Conservation (phyloP, 2,888 invertebrate species). For the Epiblema foenella region DNA sequence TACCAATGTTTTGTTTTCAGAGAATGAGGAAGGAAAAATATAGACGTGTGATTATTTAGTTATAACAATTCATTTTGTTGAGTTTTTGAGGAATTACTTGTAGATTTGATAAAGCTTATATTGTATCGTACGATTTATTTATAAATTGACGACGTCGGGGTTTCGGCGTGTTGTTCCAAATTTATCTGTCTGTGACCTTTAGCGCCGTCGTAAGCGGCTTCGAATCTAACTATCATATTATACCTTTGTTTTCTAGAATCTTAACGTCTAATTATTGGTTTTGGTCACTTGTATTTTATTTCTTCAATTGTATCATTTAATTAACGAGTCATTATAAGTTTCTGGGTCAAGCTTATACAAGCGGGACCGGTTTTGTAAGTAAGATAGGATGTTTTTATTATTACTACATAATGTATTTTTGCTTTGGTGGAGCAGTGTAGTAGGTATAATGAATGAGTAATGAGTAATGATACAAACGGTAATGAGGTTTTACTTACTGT, state of each 20-base stretch:
- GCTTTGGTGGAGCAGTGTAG: neutral
- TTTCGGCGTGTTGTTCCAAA: slow-evolving; percentile 22
- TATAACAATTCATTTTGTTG: slow-evolving; percentile 1
- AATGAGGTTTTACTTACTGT: neutral
- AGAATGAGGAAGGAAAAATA: slow-evolving; percentile 49
- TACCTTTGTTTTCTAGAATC: slow-evolving; percentile 9
- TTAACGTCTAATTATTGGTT: neutral
- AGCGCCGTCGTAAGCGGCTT: slow-evolving; percentile 9
- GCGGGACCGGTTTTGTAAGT: slow-evolving; percentile 10
- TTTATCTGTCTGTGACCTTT: slow-evolving; percentile 35
- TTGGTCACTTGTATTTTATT: neutral
- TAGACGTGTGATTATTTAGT: slow-evolving; percentile 19
- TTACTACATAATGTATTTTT: neutral
- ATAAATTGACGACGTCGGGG: slow-evolving; percentile 20
- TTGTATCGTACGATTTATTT: slow-evolving; percentile 1
- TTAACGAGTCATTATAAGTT: slow-evolving; percentile 17
- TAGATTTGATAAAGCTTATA: slow-evolving; percentile 5
- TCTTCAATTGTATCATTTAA: slow-evolving; percentile 6
- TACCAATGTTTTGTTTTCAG: slow-evolving; percentile 62
- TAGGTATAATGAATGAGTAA: neutral
- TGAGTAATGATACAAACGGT: neutral
- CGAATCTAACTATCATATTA: neutral
- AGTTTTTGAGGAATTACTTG: neutral
- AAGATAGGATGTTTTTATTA: neutral
- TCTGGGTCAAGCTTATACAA: slow-evolving; percentile 13